A percentile compares a stretch with the other conserved stretches of the same genome.
phyloP scores from a whole-genome alignment of 2,113 vertebrate species.

The Notiomystis cincta region DNA sequence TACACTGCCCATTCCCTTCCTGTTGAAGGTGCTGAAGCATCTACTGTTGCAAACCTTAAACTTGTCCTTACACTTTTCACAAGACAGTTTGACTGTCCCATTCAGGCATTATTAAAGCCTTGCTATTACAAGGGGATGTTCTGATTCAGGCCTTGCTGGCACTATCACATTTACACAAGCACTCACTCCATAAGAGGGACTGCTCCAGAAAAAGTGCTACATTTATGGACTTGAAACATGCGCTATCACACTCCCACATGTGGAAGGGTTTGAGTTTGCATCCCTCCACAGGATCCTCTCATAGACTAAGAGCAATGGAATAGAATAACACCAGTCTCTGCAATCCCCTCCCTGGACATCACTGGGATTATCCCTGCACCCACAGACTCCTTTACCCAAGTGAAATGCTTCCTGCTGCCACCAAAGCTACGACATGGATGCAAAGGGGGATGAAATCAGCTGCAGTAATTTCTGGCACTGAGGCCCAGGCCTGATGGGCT shows the following conservation, averaged over 20 bases:
- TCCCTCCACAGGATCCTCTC: neutral
- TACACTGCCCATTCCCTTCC: neutral
- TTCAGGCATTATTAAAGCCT: neutral
- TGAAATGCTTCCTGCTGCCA: neutral
- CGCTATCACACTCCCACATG: neutral
- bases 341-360: neutral
- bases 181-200: neutral
- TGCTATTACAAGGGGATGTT: neutral
- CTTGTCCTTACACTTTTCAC: neutral
- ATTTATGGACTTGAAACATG: neutral
- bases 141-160: neutral
- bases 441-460: neutral
- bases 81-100: neutral
- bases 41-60: neutral
- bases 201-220: neutral
- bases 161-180: neutral
- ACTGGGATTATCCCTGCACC: neutral
- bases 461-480: neutral
- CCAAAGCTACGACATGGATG: neutral
- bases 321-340: neutral
- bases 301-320: neutral
- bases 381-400: neutral
- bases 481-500: neutral
- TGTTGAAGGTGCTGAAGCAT: neutral
- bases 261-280: neutral